Evolutionary conservation across 2,113 vertebrate species (phyloP).

Genomic region (Centropus bengalensis): DNA sequence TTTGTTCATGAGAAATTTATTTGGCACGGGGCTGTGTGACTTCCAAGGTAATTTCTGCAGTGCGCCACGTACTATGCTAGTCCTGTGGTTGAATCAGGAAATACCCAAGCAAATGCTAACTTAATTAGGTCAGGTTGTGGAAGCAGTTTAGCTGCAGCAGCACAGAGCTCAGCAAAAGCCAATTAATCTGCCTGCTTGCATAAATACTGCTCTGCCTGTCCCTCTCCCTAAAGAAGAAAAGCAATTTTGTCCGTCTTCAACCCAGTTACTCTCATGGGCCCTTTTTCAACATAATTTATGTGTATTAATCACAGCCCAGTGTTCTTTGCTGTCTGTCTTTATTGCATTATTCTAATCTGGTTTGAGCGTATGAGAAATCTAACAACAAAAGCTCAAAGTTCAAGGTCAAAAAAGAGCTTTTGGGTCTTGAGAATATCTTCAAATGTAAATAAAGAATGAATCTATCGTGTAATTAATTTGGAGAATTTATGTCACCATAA

Average conservation of each 20-base stretch:
- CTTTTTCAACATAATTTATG: neutral
- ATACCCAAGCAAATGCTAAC: neutral
- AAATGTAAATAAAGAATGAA: neutral
- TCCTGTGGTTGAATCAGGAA: neutral
- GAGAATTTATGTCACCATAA: neutral
- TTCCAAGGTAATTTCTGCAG: neutral
- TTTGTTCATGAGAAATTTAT: neutral
- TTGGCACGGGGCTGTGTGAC: neutral
- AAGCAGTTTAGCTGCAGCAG: slow-evolving; percentile 5
- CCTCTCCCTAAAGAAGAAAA: slow-evolving; percentile 23
- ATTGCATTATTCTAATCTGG: neutral
- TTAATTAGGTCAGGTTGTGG: slow-evolving; percentile 12
- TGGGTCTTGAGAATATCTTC: neutral
- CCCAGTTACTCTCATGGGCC: neutral
- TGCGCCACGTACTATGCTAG: accelerated
- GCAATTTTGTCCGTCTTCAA: neutral
- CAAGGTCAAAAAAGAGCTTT: neutral
- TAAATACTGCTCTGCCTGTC: neutral
- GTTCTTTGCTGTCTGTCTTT: neutral
- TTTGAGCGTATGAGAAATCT: neutral
- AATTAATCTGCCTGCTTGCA: slow-evolving; percentile 12
- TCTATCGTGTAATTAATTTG: neutral
- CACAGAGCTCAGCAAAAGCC: slow-evolving; percentile 14
- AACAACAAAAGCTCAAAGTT: neutral
- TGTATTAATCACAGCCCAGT: neutral